Evolutionary conservation across 2,113 vertebrate species (phyloP).

Genomic region (Pelobates fuscus): DNA sequence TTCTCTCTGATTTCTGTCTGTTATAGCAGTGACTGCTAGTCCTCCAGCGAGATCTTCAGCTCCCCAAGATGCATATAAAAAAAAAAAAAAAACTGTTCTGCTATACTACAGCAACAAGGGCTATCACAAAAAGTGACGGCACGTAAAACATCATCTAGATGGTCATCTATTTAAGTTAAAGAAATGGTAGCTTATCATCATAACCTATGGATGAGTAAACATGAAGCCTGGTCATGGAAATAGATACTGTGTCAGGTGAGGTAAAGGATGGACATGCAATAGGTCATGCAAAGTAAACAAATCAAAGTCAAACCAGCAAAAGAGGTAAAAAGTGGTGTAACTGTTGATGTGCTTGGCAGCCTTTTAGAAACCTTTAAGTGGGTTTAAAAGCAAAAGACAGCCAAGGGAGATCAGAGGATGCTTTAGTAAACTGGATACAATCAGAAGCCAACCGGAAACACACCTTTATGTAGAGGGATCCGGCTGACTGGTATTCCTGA

Average conservation of each 20-base stretch:
- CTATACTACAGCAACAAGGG: no score
- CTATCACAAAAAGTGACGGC: no score
- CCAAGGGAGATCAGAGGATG: slow-evolving; percentile 53
- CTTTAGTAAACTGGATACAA: slow-evolving; percentile 43
- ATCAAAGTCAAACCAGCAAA: slow-evolving; percentile 1
- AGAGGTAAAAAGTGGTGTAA: neutral
- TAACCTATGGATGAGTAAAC: slow-evolving; percentile 11
- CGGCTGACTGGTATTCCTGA: slow-evolving; percentile 59
- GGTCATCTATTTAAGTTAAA: no score
- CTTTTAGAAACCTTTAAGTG: slow-evolving; percentile 21
- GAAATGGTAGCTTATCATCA: no score
- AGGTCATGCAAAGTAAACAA: slow-evolving; percentile 18
- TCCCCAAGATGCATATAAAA: no score
- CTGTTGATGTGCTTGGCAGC: neutral
- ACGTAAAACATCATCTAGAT: no score
- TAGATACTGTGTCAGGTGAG: slow-evolving; percentile 22
- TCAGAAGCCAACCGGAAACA: slow-evolving; percentile 58
- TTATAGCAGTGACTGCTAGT: no score
- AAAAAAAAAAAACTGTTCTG: no score
- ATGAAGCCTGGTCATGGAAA: neutral
- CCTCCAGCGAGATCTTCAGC: no score
- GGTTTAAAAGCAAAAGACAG: slow-evolving; percentile 35
- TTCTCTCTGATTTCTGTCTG: no score
- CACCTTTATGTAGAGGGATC: slow-evolving; percentile 72
- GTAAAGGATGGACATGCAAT: slow-evolving; percentile 29